Conservation (phyloP, 2,888 invertebrate species). For the Sminthurides aquaticus region DNA sequence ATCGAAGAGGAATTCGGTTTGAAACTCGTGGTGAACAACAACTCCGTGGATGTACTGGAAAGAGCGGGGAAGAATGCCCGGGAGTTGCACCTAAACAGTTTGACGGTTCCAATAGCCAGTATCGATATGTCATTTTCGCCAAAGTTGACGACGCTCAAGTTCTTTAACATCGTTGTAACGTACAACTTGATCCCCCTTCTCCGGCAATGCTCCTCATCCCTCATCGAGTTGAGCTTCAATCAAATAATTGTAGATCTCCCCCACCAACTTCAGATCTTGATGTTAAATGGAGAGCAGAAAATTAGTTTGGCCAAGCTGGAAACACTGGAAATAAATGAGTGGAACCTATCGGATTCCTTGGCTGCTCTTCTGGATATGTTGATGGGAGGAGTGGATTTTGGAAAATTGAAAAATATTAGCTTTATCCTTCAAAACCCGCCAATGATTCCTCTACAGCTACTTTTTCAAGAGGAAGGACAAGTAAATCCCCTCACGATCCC, state of each 20-base stretch:
- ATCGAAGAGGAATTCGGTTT: slow-evolving; percentile 34
- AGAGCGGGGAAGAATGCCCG: slow-evolving; percentile 24
- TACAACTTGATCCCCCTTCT: slow-evolving; percentile 38
- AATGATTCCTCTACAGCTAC: slow-evolving; percentile 26
- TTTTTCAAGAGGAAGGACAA: slow-evolving; percentile 19
- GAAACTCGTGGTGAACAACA: slow-evolving; percentile 32
- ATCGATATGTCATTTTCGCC: slow-evolving; percentile 29
- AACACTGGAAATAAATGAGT: slow-evolving; percentile 34
- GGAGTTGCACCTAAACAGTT: slow-evolving; percentile 34
- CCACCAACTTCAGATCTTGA: slow-evolving; percentile 16
- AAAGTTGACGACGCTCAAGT: slow-evolving; percentile 26
- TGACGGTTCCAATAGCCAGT: slow-evolving; percentile 35
- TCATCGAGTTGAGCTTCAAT: slow-evolving; percentile 27
- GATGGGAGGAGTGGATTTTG: slow-evolving; percentile 25
- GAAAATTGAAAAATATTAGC: slow-evolving; percentile 26
- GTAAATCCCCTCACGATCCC: slow-evolving; percentile 25
- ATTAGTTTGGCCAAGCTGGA: slow-evolving; percentile 25
- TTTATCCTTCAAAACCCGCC: slow-evolving; percentile 35
- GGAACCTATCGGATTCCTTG: slow-evolving; percentile 34
- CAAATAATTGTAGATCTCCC: slow-evolving; percentile 37
- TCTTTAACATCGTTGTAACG: slow-evolving; percentile 37
- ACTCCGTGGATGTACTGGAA: slow-evolving; percentile 28
- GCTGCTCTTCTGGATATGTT: slow-evolving; percentile 31
- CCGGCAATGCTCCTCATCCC: slow-evolving; percentile 21
- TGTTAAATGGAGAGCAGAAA: slow-evolving; percentile 9